Evolutionary conservation across 2,113 vertebrate species (phyloP), one percentile per base, ranked within the genome.

Genomic region (Sarotherodon lohbergeri): DNA sequence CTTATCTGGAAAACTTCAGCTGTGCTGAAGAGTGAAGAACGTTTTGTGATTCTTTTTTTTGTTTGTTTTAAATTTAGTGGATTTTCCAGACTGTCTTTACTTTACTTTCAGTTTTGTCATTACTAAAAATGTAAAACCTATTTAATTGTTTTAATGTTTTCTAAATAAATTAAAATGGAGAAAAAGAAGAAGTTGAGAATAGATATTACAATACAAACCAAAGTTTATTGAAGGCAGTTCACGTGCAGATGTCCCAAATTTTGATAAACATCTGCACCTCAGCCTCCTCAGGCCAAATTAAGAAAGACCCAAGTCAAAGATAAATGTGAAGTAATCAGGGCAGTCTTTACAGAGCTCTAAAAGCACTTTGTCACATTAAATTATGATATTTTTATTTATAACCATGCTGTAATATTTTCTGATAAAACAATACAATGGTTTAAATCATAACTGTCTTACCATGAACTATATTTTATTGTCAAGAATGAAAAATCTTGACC

Each of bases 401-500:
- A 43, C 22, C 1, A 43, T 27, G 7, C 36, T 43, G 16, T 43
- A 43, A 24, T 43, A 16, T 16, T 24, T 71, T 43, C 63, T 71
- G 63, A 22, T 24, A 24, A 71, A 71, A 24, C 36, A 43, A 71
- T 43, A 24, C 11, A 24, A 22, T 41, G n/a, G 12, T 24, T 43
- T 71, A 43, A 4, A 71, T 71, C n/a, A 16, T 24, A n/a, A 3
- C 17, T 1, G 17, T 66, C 4, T n/a, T 39, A n/a, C 61, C 10
- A 66, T 1, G 12, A 71, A 43, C 14, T 71, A 4, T 9, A 6
- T 71, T 41, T 43, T 71, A 71, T 71, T 43, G 12, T 43, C n/a
- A 0, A 24, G 12, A 14, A 16, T 24, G 66, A 71, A 71, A 68
- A 43, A 71, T 71, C 1, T 43, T 6, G 0, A 0, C 4, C 22